Evolutionary conservation across 2,888 invertebrate genomes (phyloP).

Genomic region (Chrysolina haemoptera): DNA sequence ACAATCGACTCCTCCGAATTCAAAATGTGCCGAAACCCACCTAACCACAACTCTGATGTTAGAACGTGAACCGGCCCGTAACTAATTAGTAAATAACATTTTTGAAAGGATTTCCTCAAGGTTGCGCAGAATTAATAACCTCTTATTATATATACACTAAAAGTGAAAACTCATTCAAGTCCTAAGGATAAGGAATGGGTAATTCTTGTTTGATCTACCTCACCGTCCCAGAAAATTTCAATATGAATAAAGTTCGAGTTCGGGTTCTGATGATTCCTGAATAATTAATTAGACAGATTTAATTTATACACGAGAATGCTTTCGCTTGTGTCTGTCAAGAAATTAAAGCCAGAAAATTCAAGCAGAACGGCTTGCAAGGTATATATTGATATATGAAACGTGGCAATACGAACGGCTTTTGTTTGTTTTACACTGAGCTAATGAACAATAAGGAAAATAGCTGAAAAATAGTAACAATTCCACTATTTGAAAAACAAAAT

Average conservation of each 20-base stretch:
- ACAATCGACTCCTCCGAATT: background rate
- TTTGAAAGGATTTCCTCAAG: slow-evolving; percentile 9
- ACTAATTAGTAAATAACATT: slow-evolving; percentile 5
- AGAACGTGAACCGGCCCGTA: background rate
- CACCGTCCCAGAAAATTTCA: background rate
- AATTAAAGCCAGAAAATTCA: background rate
- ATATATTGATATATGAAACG: background rate
- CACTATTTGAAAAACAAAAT: no score
- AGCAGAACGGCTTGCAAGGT: background rate
- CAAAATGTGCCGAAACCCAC: background rate
- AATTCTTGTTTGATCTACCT: slow-evolving; percentile 4
- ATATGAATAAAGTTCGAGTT: background rate
- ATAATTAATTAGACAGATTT: slow-evolving; percentile 9
- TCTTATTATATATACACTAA: slow-evolving; percentile 8
- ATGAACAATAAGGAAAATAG: no score
- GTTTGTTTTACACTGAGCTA: no score
- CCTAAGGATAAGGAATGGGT: background rate
- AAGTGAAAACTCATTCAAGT: slow-evolving; percentile 17
- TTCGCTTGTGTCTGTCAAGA: background rate
- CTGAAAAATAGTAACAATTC: no score
- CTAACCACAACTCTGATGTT: background rate
- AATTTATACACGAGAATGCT: background rate
- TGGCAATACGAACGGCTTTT: no score
- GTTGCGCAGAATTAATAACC: slow-evolving; percentile 5
- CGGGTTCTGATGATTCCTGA: background rate